Conservation (phyloP, 2,888 invertebrate genomes). For the Hartigia nigra region DNA sequence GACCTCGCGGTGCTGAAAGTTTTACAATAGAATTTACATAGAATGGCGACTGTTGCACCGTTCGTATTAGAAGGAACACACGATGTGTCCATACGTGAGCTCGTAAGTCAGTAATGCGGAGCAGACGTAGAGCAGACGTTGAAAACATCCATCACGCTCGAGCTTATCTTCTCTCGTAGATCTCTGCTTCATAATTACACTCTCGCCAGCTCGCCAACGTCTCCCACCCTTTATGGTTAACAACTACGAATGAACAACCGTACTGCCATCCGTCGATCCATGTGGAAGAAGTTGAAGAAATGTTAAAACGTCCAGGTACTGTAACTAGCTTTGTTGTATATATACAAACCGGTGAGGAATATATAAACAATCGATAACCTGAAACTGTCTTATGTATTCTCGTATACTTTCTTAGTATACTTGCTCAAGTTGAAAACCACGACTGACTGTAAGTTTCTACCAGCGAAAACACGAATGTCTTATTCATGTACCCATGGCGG, state of each 20-base stretch:
- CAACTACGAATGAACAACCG: conserved; percentile 17
- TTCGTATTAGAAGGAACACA: conserved; percentile 47
- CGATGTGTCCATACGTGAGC: conserved; percentile 4
- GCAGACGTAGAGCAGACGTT: conserved; percentile 64
- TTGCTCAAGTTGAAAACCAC: not conserved
- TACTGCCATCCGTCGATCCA: not conserved
- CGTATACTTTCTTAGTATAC: not conserved
- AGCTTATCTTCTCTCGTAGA: conserved; percentile 59
- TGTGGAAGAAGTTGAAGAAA: not conserved
- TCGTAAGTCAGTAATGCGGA: conserved; percentile 61
- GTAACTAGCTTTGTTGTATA: not conserved
- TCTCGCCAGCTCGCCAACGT: conserved; percentile 44
- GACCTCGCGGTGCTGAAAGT: conserved; percentile 53
- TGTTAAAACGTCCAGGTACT: not conserved
- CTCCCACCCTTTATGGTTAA: conserved; percentile 2
- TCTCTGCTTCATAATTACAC: conserved; percentile 65
- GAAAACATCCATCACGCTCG: conserved; percentile 65
- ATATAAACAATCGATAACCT: not conserved
- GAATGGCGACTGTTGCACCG: conserved; percentile 53
- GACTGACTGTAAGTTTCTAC: not conserved
- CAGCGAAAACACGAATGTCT: not conserved
- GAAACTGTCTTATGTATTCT: not conserved
- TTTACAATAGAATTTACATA: conserved; percentile 61
- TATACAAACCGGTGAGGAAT: not conserved
- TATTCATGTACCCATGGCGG: not conserved